Evolutionary conservation across 2,113 vertebrate species (phyloP), one percentile per base, ranked within the genome.

Genomic region (Cathartes aura): DNA sequence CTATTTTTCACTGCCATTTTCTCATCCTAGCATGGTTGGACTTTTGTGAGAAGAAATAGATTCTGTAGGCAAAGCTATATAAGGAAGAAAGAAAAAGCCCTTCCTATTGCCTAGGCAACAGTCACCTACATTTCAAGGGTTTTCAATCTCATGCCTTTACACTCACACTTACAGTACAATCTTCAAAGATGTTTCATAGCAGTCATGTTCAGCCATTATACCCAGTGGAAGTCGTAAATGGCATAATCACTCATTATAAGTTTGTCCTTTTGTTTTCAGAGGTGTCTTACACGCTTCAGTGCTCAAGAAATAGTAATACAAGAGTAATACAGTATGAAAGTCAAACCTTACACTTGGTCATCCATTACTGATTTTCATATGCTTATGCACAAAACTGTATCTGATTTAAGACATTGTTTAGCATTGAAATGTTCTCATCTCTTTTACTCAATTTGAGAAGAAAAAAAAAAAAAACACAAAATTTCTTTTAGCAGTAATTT

Each of bases 41-140:
- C 45, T 90, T 95, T 12, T 29, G 34, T 72, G 45, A 94, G 72
- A 87, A 93, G 40, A 84, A 93, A 74, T 7, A 87, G 55, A 70
- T 64, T 87, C 24, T 82, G 26, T 48, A 55, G 42, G 29, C 38
- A 83, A 88, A 63, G 34, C 20, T 83, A 8, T 56, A 32, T 17
- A 68, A 75, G 12, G 70, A 82, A 66, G 40, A 79, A 43, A 8
- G 13, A 75, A 89, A 56, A 93, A 84, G 9, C 7, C 27, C 27
- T 79, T 81, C 58, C 9, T 80, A 89, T 93, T 92, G 62, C 94
- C 93, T 76, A 90, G 89, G 89, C 58, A 96, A 95, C 76, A 64
- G 70, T 70, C 83, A 91, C 32, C 40, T 82, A n/a, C 27, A 34
- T 85, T 89, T 74, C 29, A 91, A 92, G 40, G 22, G 12, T 11